Evolutionary conservation across 2,888 invertebrate species (phyloP).

Genomic region (Stenurella melanura): DNA sequence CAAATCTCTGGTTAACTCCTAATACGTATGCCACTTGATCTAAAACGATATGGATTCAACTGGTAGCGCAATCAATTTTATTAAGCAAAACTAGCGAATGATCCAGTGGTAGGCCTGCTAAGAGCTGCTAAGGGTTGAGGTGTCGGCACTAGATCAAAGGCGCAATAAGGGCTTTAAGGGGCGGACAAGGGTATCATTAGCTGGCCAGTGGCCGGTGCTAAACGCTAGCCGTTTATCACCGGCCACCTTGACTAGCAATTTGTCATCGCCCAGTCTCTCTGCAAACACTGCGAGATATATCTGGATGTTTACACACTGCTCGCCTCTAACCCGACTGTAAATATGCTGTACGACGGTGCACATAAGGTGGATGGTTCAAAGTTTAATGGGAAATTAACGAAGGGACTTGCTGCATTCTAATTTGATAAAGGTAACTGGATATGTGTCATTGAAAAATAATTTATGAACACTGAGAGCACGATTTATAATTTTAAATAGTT

Average conservation of each 20-base stretch:
- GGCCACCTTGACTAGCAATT: slow-evolving; percentile 69
- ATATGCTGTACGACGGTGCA: slow-evolving; percentile 48
- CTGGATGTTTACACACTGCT: slow-evolving; percentile 61
- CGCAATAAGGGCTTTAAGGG: slow-evolving; percentile 72
- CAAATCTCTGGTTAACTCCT: neutral
- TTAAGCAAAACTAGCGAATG: slow-evolving; percentile 23
- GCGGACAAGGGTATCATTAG: slow-evolving; percentile 72
- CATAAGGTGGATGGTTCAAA: slow-evolving; percentile 49
- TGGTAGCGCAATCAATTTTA: slow-evolving; percentile 26
- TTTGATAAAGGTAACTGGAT: slow-evolving; percentile 37
- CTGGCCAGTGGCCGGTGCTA: slow-evolving; percentile 70
- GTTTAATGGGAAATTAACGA: slow-evolving; percentile 50
- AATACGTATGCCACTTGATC: neutral
- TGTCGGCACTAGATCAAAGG: slow-evolving; percentile 73
- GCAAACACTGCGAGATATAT: slow-evolving; percentile 66
- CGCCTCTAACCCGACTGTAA: slow-evolving; percentile 47
- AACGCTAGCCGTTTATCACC: slow-evolving; percentile 71
- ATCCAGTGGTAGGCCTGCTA: slow-evolving; percentile 34
- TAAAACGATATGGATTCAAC: slow-evolving; percentile 12
- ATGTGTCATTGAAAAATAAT: slow-evolving; percentile 37
- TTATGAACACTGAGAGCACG: slow-evolving; percentile 30
- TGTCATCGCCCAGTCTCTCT: slow-evolving; percentile 69
- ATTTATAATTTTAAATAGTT: neutral
- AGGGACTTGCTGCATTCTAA: slow-evolving; percentile 34
- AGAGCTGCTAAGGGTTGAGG: slow-evolving; percentile 56